Percentiles rank a stretch among this genome's conserved stretches.
Conservation (phyloP, 2,888 invertebrate genomes). For the Abscondita cerata region DNA sequence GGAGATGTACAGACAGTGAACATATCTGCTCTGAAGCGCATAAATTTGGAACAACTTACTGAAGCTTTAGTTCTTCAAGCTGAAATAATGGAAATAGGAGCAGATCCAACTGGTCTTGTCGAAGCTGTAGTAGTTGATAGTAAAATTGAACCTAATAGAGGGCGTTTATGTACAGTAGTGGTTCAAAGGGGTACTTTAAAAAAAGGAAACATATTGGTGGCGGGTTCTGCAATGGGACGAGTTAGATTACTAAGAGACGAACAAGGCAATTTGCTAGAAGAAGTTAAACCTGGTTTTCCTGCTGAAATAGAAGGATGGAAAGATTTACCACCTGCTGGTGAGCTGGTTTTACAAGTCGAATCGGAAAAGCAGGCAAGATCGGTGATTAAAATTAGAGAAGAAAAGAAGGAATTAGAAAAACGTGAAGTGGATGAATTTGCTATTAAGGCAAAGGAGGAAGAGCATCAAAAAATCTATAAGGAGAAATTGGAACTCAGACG, state of each 20-base stretch:
- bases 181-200: conserved; percentile 83
- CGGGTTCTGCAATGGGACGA: conserved; percentile 85
- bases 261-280: conserved; percentile 68
- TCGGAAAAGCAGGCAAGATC: conserved; percentile 52
- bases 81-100: conserved; percentile 85
- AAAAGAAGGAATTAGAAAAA: conserved; percentile 67
- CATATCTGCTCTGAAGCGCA: conserved; percentile 88
- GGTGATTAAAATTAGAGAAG: conserved; percentile 61
- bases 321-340: conserved; percentile 88
- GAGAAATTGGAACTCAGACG: conserved; percentile 68
- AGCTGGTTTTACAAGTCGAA: conserved; percentile 81
- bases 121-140: conserved; percentile 94
- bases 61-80: conserved; percentile 86
- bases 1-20: conserved; percentile 92
- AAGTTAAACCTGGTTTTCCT: conserved; percentile 81
- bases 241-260: conserved; percentile 83
- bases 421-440: conserved; percentile 66
- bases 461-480: conserved; percentile 70
- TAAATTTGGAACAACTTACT: conserved; percentile 77
- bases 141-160: conserved; percentile 70
- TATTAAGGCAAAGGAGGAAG: conserved; percentile 70
- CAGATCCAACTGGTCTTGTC: conserved; percentile 82
- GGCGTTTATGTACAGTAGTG: conserved; percentile 83
- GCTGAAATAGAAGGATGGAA: conserved; percentile 92
- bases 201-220: conserved; percentile 79